Conservation (phyloP, 2,113 vertebrate genomes). For the Actenoides lindsayi region DNA sequence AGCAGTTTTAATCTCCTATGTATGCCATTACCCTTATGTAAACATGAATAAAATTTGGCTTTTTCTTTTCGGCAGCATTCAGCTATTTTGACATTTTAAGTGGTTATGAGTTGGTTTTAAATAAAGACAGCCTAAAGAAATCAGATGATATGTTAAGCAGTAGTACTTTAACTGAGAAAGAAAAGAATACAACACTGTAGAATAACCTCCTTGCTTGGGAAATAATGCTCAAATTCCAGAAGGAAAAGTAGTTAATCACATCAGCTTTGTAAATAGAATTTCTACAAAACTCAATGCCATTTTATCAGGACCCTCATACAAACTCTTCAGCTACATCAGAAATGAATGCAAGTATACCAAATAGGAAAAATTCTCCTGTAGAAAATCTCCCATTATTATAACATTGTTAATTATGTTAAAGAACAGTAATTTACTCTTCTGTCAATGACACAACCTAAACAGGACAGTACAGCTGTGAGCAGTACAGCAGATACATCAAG, state of each 20-base stretch:
- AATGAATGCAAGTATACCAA: neutral
- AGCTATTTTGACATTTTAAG: slow-evolving; percentile 43
- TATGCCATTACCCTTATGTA: slow-evolving; percentile 11
- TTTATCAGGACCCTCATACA: neutral
- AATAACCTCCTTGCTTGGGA: neutral
- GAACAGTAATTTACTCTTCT: neutral
- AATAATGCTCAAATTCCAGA: neutral
- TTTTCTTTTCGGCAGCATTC: slow-evolving; percentile 34
- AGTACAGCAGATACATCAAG: neutral
- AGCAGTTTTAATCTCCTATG: slow-evolving; percentile 11
- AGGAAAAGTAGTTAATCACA: neutral
- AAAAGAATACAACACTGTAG: neutral
- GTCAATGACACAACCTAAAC: neutral
- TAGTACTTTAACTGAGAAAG: neutral
- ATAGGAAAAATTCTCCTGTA: neutral
- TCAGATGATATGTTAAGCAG: slow-evolving; percentile 3
- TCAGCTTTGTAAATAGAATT: neutral
- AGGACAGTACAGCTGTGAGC: neutral
- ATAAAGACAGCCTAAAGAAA: slow-evolving; percentile 7
- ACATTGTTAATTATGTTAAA: neutral
- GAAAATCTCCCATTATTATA: neutral
- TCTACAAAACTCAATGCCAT: neutral
- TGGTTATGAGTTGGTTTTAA: slow-evolving; percentile 21
- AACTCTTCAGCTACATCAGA: neutral
- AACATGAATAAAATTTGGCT: neutral